A percentile compares a stretch with the other conserved stretches of the same genome.
phyloP scores from a whole-genome alignment of 30 jellyfish, hydroid and myxozoan genomes.

The Aurelia sp. region DNA sequence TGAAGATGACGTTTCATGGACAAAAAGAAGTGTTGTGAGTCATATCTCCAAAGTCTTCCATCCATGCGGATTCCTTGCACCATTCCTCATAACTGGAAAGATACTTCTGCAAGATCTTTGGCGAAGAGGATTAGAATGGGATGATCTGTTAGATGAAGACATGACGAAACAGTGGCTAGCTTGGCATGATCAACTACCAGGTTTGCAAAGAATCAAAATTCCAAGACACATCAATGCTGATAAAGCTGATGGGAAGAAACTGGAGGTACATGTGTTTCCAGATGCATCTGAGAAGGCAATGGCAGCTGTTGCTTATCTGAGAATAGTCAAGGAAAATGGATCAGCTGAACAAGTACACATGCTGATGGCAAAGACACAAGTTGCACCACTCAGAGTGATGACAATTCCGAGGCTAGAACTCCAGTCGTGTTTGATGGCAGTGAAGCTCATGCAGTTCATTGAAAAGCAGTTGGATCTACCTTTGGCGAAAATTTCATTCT shows the following conservation, averaged over 20 bases:
- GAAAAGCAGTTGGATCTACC: slow-evolving; percentile 7
- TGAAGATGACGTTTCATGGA: slow-evolving; percentile 30
- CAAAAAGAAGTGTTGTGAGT: slow-evolving; percentile 35
- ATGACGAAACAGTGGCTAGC: slow-evolving; percentile 21
- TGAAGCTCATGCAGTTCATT: slow-evolving; percentile 34
- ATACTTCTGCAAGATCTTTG: slow-evolving; percentile 43
- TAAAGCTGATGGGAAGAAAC: slow-evolving; percentile 24
- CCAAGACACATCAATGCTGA: slow-evolving; percentile 35
- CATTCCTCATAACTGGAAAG: slow-evolving; percentile 31
- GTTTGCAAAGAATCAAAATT: slow-evolving; percentile 23
- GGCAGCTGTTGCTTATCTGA: slow-evolving; percentile 52
- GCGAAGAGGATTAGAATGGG: slow-evolving; percentile 56
- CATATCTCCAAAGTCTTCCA: slow-evolving; percentile 47
- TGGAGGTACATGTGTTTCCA: slow-evolving; percentile 38
- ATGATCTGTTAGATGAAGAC: slow-evolving; percentile 51
- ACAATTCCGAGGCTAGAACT: slow-evolving; percentile 59
- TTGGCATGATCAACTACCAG: slow-evolving; percentile 33
- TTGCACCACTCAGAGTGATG: background rate
- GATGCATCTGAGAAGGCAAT: slow-evolving; percentile 70
- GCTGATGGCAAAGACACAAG: slow-evolving; percentile 48
- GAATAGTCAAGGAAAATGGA: slow-evolving; percentile 27
- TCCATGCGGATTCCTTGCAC: slow-evolving; percentile 62
- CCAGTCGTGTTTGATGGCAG: slow-evolving; percentile 50
- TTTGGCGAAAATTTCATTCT: slow-evolving; percentile 21
- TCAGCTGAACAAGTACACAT: slow-evolving; percentile 6